Conservation (phyloP, 2,113 vertebrate species). For the Seriola quinqueradiata region DNA sequence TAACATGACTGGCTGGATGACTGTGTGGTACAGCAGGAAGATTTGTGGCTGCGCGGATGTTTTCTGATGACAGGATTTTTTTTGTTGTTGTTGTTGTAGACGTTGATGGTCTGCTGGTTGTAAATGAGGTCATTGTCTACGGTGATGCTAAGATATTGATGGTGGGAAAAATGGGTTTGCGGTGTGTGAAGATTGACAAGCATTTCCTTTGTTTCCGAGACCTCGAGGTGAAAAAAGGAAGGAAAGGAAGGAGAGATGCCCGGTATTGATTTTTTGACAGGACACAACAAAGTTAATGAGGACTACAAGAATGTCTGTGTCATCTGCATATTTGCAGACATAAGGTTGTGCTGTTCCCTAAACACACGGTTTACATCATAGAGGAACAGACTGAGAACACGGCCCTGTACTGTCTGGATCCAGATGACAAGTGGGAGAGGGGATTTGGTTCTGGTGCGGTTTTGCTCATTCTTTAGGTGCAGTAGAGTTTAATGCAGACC, state of each 20-base stretch:
- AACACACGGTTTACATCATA: not conserved
- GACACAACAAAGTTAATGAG: constrained; percentile 26
- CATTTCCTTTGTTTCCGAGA: constrained; percentile 14
- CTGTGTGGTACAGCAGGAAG: not conserved
- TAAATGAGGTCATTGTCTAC: constrained; percentile 20
- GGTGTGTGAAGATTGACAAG: not conserved
- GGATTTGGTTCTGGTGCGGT: no score
- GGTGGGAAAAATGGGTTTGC: not conserved
- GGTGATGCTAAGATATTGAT: not conserved
- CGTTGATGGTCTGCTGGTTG: not conserved
- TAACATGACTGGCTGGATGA: not conserved
- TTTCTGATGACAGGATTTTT: constrained; percentile 7
- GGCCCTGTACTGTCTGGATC: not conserved
- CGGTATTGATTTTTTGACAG: constrained; percentile 24
- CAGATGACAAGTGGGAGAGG: no score
- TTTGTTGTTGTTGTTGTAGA: not conserved
- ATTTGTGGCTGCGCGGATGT: constrained; percentile 3
- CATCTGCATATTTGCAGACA: constrained; percentile 19
- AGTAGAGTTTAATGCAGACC: no score
- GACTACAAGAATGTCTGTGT: constrained; percentile 11
- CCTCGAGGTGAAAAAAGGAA: constrained; percentile 10
- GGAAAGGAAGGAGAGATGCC: not conserved
- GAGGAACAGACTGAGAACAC: not conserved
- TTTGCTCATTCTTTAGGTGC: no score
- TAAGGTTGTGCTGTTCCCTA: no score